Percentiles rank a stretch among this genome's conserved stretches.
Evolutionary conservation across 2,888 invertebrate species (phyloP).

Genomic region (Agapostemon virescens): DNA sequence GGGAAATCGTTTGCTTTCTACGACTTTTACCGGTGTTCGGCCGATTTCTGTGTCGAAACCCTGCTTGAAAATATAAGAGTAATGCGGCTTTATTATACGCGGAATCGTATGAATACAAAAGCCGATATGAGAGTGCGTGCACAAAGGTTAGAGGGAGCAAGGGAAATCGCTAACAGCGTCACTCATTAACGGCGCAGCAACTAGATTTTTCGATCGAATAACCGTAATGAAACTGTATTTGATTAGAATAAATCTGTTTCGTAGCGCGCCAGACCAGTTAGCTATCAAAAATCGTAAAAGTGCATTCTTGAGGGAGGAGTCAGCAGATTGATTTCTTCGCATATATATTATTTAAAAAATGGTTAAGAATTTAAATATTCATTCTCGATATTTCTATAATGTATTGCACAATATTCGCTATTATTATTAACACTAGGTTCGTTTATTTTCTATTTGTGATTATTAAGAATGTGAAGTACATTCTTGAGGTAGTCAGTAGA

Average conservation of each 20-base stretch:
- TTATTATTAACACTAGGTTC: too few relatives aligned
- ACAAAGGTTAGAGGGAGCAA: not conserved
- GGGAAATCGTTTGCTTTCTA: slow-evolving; percentile 64
- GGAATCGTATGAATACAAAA: slow-evolving; percentile 4
- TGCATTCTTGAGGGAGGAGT: too few relatives aligned
- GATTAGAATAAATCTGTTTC: slow-evolving; percentile 2
- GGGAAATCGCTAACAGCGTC: not conserved
- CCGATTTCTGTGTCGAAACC: not conserved
- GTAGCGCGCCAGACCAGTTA: too few relatives aligned
- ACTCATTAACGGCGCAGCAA: not conserved
- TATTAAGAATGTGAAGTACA: too few relatives aligned
- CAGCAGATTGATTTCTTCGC: too few relatives aligned
- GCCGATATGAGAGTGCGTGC: slow-evolving; percentile 3
- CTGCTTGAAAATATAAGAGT: not conserved
- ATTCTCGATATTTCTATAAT: too few relatives aligned
- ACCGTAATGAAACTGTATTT: not conserved
- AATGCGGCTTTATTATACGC: not conserved
- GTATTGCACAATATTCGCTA: too few relatives aligned
- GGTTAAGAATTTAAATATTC: too few relatives aligned
- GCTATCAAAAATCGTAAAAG: too few relatives aligned
- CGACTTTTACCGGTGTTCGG: slow-evolving; percentile 50
- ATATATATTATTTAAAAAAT: too few relatives aligned
- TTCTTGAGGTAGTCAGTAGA: too few relatives aligned
- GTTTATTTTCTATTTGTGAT: too few relatives aligned
- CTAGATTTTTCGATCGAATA: not conserved